Conservation (phyloP, 2,797 vertebrate genomes). For the Arremon aurantiirostris region DNA sequence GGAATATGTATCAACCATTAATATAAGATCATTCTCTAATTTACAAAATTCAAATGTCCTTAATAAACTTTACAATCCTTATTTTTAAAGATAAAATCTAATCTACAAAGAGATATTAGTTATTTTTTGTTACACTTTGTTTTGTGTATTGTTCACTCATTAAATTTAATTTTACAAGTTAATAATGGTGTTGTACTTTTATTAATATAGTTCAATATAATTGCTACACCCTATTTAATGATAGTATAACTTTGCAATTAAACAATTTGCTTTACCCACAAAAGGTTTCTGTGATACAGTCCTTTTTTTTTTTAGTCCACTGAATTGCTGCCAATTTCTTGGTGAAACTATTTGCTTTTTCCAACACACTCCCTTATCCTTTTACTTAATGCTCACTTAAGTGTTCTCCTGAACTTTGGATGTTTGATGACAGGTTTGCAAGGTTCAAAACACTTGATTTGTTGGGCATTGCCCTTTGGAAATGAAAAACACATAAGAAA, state of each 20-base stretch:
- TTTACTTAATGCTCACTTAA: not conserved
- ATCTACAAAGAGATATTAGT: not conserved
- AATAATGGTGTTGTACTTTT: not conserved
- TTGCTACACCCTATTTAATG: not conserved
- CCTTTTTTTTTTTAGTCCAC: not conserved
- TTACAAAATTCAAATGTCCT: not conserved
- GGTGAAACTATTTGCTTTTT: not conserved
- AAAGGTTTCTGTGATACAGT: not conserved
- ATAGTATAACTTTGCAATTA: not conserved
- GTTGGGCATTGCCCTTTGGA: not conserved
- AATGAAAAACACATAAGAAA: not conserved
- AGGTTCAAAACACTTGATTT: not conserved
- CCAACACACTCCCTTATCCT: not conserved
- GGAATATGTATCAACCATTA: not conserved
- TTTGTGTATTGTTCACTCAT: not conserved
- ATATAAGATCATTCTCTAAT: not conserved
- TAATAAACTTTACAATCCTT: not conserved
- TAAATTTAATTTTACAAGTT: conserved; percentile 7
- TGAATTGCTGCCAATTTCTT: not conserved
- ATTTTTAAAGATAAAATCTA: not conserved
- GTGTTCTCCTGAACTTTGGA: not conserved
- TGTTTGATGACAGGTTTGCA: not conserved
- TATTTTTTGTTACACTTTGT: not conserved
- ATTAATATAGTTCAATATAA: not conserved
- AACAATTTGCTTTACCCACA: conserved; percentile 15